Conservation (phyloP, 2,797 vertebrate species). For the Gobio occitaniae region DNA sequence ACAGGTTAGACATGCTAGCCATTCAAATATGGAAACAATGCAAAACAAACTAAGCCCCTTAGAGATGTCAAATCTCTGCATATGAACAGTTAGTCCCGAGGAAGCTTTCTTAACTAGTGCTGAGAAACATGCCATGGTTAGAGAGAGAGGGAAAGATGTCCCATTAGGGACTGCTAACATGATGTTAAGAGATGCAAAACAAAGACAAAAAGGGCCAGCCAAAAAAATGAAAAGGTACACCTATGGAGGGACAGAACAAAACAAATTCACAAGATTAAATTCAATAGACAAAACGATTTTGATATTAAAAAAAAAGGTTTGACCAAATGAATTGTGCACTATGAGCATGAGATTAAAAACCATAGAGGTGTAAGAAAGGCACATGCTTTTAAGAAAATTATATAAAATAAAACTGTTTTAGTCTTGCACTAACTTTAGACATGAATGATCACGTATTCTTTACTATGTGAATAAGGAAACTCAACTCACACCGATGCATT, state of each 20-base stretch:
- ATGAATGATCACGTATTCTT: not conserved
- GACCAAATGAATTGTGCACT: not conserved
- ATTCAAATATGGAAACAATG: not conserved
- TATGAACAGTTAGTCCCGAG: slow-evolving; percentile 9
- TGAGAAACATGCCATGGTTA: not conserved
- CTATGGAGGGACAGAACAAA: slow-evolving; percentile 74
- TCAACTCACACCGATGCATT: slow-evolving; percentile 20
- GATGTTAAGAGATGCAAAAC: slow-evolving; percentile 78
- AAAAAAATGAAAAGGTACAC: slow-evolving; percentile 78
- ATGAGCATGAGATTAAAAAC: not conserved
- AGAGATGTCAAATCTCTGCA: not conserved
- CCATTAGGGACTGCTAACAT: slow-evolving; percentile 66
- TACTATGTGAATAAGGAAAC: not conserved
- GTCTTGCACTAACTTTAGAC: not conserved
- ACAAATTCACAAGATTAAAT: slow-evolving; percentile 67
- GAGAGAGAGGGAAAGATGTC: slow-evolving; percentile 1
- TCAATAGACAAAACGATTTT: slow-evolving; percentile 28
- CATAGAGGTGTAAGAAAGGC: not conserved
- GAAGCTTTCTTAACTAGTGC: slow-evolving; percentile 11
- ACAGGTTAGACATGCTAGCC: slow-evolving; percentile 18
- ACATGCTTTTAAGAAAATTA: not conserved
- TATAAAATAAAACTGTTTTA: not conserved
- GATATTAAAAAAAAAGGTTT: not conserved
- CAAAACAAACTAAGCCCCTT: not conserved
- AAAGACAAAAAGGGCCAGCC: slow-evolving; percentile 80